phyloP scores from a whole-genome alignment of 1,140 invertebrate species.

The Drosophila sp. region DNA sequence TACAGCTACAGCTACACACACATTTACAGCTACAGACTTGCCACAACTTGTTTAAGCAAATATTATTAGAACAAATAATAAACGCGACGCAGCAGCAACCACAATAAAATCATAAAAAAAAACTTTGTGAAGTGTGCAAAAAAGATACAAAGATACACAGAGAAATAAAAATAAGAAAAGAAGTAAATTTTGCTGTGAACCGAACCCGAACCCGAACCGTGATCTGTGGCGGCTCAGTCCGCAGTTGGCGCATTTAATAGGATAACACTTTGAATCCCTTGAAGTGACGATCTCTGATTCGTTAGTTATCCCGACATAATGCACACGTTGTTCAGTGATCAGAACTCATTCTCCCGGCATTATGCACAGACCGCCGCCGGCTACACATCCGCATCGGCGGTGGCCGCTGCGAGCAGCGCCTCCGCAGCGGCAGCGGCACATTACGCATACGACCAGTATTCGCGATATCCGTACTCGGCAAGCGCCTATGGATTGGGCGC shows the following conservation, averaged over 20 bases:
- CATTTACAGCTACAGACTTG: slow-evolving; percentile 10
- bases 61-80: slow-evolving; percentile 75
- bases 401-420: slow-evolving; percentile 85
- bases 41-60: slow-evolving; percentile 77
- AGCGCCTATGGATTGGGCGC: slow-evolving; percentile 85
- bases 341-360: slow-evolving; percentile 89
- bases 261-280: not conserved
- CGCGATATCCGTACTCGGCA: slow-evolving; percentile 89
- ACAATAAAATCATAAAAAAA: slow-evolving; percentile 25
- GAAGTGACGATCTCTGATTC: not conserved
- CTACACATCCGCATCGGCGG: slow-evolving; percentile 85
- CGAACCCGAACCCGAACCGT: no score
- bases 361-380: slow-evolving; percentile 86
- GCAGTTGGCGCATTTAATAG: no score
- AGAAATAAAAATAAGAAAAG: slow-evolving; percentile 18
- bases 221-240: slow-evolving; percentile 43
- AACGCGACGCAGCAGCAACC: slow-evolving; percentile 21
- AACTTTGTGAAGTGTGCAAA: slow-evolving; percentile 33
- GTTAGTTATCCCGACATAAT: slow-evolving; percentile 84
- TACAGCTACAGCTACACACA: slow-evolving; percentile 15
- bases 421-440: slow-evolving; percentile 85
- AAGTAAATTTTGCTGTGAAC: slow-evolving; percentile 23
- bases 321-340: slow-evolving; percentile 95
- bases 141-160: not conserved
- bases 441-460: slow-evolving; percentile 89